These are phyloP conservation scores for Lepus europaeus DNA, from an alignment of 2,113 vertebrate genomes.

Conservation along the genomic window DNA sequence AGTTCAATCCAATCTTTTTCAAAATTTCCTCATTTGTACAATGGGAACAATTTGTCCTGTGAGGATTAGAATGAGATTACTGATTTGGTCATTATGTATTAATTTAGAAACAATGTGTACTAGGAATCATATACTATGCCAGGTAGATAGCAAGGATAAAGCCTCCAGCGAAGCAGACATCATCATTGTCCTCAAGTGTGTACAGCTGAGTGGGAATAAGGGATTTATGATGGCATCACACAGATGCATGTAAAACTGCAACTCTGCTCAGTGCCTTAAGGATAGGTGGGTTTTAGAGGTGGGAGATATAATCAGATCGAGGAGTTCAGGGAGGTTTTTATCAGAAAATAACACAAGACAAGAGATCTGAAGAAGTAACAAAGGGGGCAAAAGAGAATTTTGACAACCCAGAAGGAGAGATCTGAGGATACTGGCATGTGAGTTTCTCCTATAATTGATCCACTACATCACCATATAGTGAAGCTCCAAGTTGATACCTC, in stretches of 20 bases:
- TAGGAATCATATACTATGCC: not conserved
- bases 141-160: not conserved
- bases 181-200: not conserved
- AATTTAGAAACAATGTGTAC: slow-evolving; percentile 9
- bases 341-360: not conserved
- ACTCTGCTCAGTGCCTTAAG: not conserved
- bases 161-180: not conserved
- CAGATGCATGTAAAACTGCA: not conserved
- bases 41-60: not conserved
- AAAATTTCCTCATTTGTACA: slow-evolving; percentile 37
- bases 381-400: not conserved
- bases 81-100: not conserved
- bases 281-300: not conserved
- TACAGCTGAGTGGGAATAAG: not conserved
- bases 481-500: not conserved
- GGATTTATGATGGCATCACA: not conserved
- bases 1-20: not conserved
- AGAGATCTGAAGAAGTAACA: not conserved
- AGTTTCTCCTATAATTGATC: not conserved
- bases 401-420: not conserved
- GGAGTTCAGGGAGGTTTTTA: not conserved
- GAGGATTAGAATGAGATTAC: slow-evolving; percentile 31
- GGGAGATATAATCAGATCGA: not conserved
- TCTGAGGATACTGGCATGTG: not conserved
- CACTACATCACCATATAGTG: not conserved